Evolutionary conservation across 2,888 invertebrate genomes (phyloP), one percentile per base, ranked within the genome.

Genomic region (Zonitis immaculata): DNA sequence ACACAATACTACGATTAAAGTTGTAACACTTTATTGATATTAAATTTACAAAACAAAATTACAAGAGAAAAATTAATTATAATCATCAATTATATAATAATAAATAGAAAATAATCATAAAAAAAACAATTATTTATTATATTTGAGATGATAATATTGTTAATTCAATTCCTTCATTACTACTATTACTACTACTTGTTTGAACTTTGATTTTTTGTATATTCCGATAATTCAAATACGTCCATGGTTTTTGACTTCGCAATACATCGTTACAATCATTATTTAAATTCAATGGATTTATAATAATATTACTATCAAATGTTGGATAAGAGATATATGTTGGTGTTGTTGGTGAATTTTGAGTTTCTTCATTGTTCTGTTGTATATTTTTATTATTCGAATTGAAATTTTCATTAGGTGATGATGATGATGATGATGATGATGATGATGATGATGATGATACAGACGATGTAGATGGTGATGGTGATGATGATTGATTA

Each of bases 161-260:
- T 22, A 22, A 22, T 22, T 22, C 22, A 22, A 22, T 22, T 22
- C 5, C 22, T 4, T 22, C 22, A 22, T 22, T 22, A 4, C 22
- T 22, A 22, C 22, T 22, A 22, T 22, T 22, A 14, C 7, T 2
- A 32, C 3, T 27, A 27, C 1, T 27, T 5, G n/a, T 4, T 12
- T 30, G 28, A 30, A 32, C 6, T 14, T 32, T 32, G 6, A 32
- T 1, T 32, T 32, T 32, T 2, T 6, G 14, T 32, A 32, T 2
- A 32, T 32, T 7, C 2, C 12, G 6, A 32, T 1, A 32, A 6
- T 12, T 51, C 8, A 43, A 52, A 49, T 67, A 68, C 0, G 66
- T 60, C 66, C 66, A 67, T 1, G 68, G 64, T 14, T 59, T 35
- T 44, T 66, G 62, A 6, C 59, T 46, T 26, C 59, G 57, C 14